Evolutionary conservation across 1,140 invertebrate species (phyloP).

Genomic region (Meteorus sp.): DNA sequence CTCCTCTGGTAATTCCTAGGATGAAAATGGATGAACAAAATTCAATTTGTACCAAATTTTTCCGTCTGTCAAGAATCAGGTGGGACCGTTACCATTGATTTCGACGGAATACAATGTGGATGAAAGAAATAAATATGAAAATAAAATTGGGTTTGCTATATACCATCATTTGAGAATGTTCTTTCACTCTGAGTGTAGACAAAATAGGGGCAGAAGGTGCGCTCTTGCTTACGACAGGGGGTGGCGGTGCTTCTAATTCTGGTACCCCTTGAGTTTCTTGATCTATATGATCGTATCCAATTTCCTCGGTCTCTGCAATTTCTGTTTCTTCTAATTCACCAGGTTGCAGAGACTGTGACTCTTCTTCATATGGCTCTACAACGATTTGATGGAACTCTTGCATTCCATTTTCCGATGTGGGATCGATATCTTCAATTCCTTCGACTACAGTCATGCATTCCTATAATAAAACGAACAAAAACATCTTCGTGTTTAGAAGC

Average conservation of each 20-base stretch:
- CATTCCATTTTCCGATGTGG: constrained; percentile 39
- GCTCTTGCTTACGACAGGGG: constrained; percentile 37
- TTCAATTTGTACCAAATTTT: neutral
- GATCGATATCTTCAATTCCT: constrained; percentile 36
- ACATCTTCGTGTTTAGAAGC: neutral
- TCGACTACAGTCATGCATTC: constrained; percentile 34
- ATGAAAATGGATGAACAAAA: constrained; percentile 2
- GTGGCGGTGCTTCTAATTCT: constrained; percentile 44
- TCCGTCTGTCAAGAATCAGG: neutral
- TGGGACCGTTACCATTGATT: neutral
- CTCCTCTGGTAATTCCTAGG: constrained; percentile 27
- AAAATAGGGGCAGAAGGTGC: constrained; percentile 29
- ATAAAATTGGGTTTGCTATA: neutral
- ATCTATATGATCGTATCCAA: constrained; percentile 24
- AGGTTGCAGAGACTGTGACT: constrained; percentile 35
- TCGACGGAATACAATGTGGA: neutral
- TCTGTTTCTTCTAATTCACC: constrained; percentile 41
- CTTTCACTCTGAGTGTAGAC: constrained; percentile 35
- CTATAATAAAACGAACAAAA: constrained; percentile 7
- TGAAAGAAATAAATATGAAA: neutral
- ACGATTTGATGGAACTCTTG: constrained; percentile 36
- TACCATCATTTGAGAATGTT: constrained; percentile 28
- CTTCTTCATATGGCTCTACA: constrained; percentile 35
- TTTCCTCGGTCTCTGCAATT: constrained; percentile 10
- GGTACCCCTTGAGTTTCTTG: constrained; percentile 38